These are phyloP conservation scores for Oxygymnocypris stewartii DNA, from an alignment of 2,113 vertebrate genomes.

Conservation along the genomic window DNA sequence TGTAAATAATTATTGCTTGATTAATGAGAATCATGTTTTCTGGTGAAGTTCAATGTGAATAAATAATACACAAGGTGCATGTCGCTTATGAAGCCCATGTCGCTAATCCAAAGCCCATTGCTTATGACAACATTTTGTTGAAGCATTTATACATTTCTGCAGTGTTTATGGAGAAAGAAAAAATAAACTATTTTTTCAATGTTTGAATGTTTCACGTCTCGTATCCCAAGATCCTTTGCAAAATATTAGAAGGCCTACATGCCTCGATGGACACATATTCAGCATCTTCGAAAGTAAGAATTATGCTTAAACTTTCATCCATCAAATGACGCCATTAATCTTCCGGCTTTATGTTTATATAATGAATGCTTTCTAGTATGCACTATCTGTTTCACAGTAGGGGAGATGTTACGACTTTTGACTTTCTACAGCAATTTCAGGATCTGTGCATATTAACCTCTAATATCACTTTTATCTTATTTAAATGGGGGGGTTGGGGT, in stretches of 20 bases:
- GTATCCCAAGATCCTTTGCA: background rate
- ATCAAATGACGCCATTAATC: conserved; percentile 34
- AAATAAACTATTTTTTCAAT: background rate
- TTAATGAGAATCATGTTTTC: conserved; percentile 2
- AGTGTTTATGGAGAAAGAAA: background rate
- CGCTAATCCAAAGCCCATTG: background rate
- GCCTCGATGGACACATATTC: conserved; percentile 36
- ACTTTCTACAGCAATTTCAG: conserved; percentile 22
- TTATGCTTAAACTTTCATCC: conserved; percentile 35
- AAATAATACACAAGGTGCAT: background rate
- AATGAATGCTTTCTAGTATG: conserved; percentile 36
- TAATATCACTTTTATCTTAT: conserved; percentile 3
- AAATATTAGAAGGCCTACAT: background rate
- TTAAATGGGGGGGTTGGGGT: conserved; percentile 2
- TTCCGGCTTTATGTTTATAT: conserved; percentile 32
- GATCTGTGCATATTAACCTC: conserved; percentile 20
- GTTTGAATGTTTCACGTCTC: background rate
- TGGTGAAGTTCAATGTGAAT: background rate
- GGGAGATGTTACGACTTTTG: conserved; percentile 25
- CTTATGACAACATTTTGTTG: background rate
- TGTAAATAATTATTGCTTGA: background rate
- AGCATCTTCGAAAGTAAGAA: conserved; percentile 8
- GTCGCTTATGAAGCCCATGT: background rate
- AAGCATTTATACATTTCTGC: background rate
- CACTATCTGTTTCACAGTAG: conserved; percentile 29